Evolutionary conservation across 30 jellyfish, hydroid and myxozoan species (phyloP), one percentile per base, ranked within the genome.

Genomic region (Cassiopea andromeda): DNA sequence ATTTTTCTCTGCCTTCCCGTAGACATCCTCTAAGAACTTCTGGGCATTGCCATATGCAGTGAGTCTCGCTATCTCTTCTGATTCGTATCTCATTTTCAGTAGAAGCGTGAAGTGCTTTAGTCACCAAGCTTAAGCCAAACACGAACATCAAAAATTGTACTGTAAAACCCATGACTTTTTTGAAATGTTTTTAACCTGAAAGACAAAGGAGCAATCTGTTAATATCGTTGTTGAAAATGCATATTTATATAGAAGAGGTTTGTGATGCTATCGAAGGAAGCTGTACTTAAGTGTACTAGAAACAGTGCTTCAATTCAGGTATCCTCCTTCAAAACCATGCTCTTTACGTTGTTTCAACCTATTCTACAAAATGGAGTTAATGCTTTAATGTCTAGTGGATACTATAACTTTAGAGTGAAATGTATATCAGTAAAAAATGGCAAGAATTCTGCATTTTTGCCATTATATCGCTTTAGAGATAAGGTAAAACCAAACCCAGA

Each of bases 31-130:
- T 54, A 3, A 70, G 7, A 43, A 70, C 19, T 2, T 9, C 19
- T 5, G 79, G 79, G 16, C 79, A 70, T 3, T 43, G 48, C 79
- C 79, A 70, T 1, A 70, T 70, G 54, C 79, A 70, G n/a, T 49
- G 79, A 70, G 19, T 49, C 3, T 3, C 79, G 1, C 9, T 19
- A 43, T 2, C 18, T 15, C 54, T 19, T 7, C 79, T 70, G 15
- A 8, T 43, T 19, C 54, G 14, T 19, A 7, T 9, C 17, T 70
- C 7, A 1, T 70, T 7, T 15, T 70, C 79, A 8, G 79, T 54
- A 70, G 7, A 2, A 1, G 79, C 14, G 1, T 49, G 54, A 1
- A 70, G 4, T 6, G 54, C 19, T 70, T 15, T 70, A n/a, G 19
- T n/a, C 49, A 70, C n/a, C 7, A n/a, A 70, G 15, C n/a, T 19